Conservation (phyloP, 2,797 vertebrate genomes). For the Miopithecus talapoin region DNA sequence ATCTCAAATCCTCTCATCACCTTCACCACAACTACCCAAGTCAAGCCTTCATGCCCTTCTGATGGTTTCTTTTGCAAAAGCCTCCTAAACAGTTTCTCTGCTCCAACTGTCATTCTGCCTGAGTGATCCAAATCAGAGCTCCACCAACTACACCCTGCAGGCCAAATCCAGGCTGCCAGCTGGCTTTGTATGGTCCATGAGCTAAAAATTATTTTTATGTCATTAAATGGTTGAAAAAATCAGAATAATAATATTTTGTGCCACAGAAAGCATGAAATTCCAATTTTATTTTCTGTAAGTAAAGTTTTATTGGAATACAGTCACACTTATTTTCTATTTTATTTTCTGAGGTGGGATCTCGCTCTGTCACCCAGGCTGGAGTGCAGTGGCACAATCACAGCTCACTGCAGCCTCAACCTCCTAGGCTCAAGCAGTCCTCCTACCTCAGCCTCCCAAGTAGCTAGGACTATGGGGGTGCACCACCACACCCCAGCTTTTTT, state of each 20-base stretch:
- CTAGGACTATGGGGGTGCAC: not conserved
- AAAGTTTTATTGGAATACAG: not conserved
- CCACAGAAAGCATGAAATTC: conserved; percentile 19
- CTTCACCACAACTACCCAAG: not conserved
- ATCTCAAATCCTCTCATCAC: not conserved
- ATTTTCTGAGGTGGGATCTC: not conserved
- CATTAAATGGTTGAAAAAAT: conserved; percentile 1
- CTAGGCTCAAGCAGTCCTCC: not conserved
- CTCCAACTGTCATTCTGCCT: fast-evolving
- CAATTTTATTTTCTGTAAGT: not conserved
- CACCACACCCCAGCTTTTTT: not conserved
- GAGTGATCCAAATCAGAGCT: not conserved
- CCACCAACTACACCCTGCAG: not conserved
- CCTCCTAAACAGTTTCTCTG: not conserved
- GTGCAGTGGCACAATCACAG: not conserved
- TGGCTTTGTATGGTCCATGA: not conserved
- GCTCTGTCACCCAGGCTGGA: not conserved
- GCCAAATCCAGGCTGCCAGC: not conserved
- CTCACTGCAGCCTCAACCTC: not conserved
- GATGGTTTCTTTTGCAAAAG: not conserved
- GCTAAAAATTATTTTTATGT: not conserved
- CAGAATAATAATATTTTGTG: conserved; percentile 25
- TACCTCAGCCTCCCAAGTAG: not conserved
- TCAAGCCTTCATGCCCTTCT: not conserved
- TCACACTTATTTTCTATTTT: not conserved